These are phyloP conservation scores for Halocynthia aurantium DNA, from an alignment of 23 tunicate species.

Conservation along the genomic window DNA sequence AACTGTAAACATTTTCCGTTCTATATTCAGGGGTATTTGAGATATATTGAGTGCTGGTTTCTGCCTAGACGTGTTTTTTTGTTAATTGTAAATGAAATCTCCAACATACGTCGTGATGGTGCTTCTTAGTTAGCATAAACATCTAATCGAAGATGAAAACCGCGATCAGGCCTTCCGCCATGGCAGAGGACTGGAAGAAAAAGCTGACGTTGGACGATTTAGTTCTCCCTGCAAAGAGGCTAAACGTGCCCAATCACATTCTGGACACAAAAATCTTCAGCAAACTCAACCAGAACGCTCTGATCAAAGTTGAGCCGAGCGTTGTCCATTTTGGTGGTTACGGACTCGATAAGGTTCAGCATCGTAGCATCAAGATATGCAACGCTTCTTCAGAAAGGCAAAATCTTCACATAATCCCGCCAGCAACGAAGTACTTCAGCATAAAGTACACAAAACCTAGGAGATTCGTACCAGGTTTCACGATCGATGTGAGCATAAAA, in stretches of 20 bases:
- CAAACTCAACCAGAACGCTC: constrained; percentile 64
- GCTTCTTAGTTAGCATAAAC: no score
- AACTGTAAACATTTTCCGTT: no score
- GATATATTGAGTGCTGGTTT: no score
- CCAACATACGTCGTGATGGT: no score
- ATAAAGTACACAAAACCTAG: constrained; percentile 68
- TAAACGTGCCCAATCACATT: constrained; percentile 70
- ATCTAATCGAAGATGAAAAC: no score
- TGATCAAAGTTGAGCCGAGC: constrained; percentile 59
- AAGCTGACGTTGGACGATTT: constrained; percentile 38
- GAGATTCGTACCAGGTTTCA: constrained; percentile 83
- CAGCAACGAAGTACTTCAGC: constrained; percentile 63
- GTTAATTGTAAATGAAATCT: no score
- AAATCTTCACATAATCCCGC: constrained; percentile 70
- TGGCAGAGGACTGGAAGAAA: constrained; percentile 20
- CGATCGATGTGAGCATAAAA: constrained; percentile 47
- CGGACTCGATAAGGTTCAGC: constrained; percentile 39
- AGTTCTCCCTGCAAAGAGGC: constrained; percentile 33
- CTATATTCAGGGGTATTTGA: no score
- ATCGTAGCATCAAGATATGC: constrained; percentile 55
- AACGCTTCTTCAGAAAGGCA: constrained; percentile 67
- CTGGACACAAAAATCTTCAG: constrained; percentile 75
- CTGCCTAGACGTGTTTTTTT: no score
- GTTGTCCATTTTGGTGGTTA: constrained; percentile 78
- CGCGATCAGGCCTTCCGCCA: background rate